Evolutionary conservation across 1,140 invertebrate genomes (phyloP).

Genomic region (Potamilus streckersoni): DNA sequence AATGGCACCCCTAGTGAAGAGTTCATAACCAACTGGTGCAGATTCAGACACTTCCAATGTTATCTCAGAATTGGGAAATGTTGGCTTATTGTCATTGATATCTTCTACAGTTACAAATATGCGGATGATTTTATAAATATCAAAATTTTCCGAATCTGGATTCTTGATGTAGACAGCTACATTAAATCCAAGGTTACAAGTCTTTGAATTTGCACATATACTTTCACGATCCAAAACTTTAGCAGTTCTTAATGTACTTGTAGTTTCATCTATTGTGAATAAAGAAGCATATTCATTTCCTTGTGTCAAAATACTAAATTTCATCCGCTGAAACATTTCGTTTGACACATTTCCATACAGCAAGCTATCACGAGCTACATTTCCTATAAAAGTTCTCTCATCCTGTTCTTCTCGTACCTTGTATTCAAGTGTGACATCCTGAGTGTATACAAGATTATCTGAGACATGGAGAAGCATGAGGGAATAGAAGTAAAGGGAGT

Average conservation of each 20-base stretch:
- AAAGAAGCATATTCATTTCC: slow-evolving; percentile 41
- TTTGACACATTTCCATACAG: slow-evolving; percentile 49
- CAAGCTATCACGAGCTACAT: slow-evolving; percentile 51
- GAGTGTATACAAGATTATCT: not conserved
- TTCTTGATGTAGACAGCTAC: slow-evolving; percentile 52
- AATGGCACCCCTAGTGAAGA: slow-evolving; percentile 71
- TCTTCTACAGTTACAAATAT: slow-evolving; percentile 71
- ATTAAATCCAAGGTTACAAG: slow-evolving; percentile 49
- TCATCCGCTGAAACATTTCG: slow-evolving; percentile 48
- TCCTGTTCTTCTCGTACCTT: slow-evolving; percentile 50
- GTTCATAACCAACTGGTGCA: slow-evolving; percentile 72
- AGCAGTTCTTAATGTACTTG: slow-evolving; percentile 48
- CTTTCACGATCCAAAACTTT: slow-evolving; percentile 51
- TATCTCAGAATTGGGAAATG: slow-evolving; percentile 72
- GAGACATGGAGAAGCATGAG: too few relatives aligned
- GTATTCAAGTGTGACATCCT: slow-evolving; percentile 37
- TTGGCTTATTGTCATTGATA: slow-evolving; percentile 93
- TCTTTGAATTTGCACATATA: slow-evolving; percentile 35
- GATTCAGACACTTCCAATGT: slow-evolving; percentile 66
- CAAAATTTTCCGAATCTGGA: slow-evolving; percentile 28
- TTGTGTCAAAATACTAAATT: slow-evolving; percentile 56
- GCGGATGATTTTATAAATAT: slow-evolving; percentile 56
- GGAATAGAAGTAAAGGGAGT: too few relatives aligned
- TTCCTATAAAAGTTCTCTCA: slow-evolving; percentile 49
- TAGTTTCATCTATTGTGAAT: slow-evolving; percentile 53